Base-by-base conservation (phyloP, 2,113 vertebrate genomes). In the Electrona antarctica region DNA sequence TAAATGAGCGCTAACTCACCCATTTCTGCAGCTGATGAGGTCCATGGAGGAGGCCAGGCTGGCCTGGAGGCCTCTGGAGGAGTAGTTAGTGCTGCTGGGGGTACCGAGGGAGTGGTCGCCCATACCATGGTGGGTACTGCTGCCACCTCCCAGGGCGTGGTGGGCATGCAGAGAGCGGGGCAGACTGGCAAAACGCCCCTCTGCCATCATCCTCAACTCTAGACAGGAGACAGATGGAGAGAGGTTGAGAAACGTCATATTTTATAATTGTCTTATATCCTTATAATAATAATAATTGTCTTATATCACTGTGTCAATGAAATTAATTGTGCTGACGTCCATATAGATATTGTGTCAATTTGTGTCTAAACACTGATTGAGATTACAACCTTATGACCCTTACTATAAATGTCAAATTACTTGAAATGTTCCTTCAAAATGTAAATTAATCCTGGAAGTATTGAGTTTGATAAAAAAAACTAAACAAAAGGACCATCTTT, bases 121-220 rank as follows among this genome's bases (percentile, higher is more conserved):
- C 48, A 73, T 55, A 3, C 65, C 78, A 3, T 80, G 66, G 83
- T 11, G 96, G 88, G 75, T 90, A 85, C 86, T 89, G 92, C 77
- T 90, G 92, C 77, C 90, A 93, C 82, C 92, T 92, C 89, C 93
- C 58, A 91, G 63, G 55, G 57, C 12, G 72, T 88, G 90, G 71
- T 89, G 7, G 86, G 87, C 83, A 91, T 89, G 66, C 88, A 89
- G 80, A 6, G 90, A 96, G 92, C 95, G 91, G 73, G 95, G 95
- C 78, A 98, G 90, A 88, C 95, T 97, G 67, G 96, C 96, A 85
- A 96, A 95, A 74, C 96, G 97, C 85, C 97, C 96, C 8, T 97
- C 95, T 33, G 97, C 95, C 95, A 98, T 97, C 95, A 95, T 95
- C 92, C 90, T 97, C 82, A 91, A 79, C 80, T 94, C 96, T 98